These are phyloP conservation scores for Notodonta ziczac DNA, from an alignment of 2,888 invertebrate species.

Conservation along the genomic window DNA sequence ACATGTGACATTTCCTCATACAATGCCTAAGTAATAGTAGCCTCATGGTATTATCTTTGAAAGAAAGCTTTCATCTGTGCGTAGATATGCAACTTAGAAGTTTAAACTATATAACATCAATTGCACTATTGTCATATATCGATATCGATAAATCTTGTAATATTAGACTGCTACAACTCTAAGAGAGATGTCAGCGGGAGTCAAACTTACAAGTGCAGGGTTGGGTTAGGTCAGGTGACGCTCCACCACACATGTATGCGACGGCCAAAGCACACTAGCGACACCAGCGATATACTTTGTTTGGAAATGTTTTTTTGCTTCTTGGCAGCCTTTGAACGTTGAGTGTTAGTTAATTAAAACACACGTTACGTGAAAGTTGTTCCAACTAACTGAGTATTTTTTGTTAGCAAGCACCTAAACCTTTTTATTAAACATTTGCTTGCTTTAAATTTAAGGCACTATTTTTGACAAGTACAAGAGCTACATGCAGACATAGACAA, in stretches of 20 bases:
- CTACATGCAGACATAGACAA: too few species aligned
- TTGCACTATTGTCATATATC: not conserved
- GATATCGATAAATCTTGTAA: slow-evolving; percentile 39
- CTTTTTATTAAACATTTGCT: too few species aligned
- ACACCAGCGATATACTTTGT: slow-evolving; percentile 39
- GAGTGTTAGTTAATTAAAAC: slow-evolving; percentile 7
- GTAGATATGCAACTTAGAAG: too few species aligned
- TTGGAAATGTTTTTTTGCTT: slow-evolving; percentile 35
- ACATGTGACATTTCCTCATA: too few species aligned
- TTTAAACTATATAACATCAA: not conserved
- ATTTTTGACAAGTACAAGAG: too few species aligned
- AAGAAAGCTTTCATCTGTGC: too few species aligned
- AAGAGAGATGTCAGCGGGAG: slow-evolving; percentile 54
- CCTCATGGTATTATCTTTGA: too few species aligned
- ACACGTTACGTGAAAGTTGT: not conserved
- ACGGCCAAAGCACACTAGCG: slow-evolving; percentile 23
- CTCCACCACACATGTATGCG: slow-evolving; percentile 62
- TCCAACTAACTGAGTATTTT: too few species aligned
- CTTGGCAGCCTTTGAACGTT: slow-evolving; percentile 3
- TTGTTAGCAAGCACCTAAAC: too few species aligned
- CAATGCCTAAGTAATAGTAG: too few species aligned
- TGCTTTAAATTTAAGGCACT: too few species aligned
- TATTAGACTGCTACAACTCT: slow-evolving; percentile 47
- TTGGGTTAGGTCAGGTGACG: slow-evolving; percentile 82
- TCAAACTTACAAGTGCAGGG: slow-evolving; percentile 71